Evolutionary conservation across 2,113 vertebrate species (phyloP).

Genomic region (Bucco capensis): DNA sequence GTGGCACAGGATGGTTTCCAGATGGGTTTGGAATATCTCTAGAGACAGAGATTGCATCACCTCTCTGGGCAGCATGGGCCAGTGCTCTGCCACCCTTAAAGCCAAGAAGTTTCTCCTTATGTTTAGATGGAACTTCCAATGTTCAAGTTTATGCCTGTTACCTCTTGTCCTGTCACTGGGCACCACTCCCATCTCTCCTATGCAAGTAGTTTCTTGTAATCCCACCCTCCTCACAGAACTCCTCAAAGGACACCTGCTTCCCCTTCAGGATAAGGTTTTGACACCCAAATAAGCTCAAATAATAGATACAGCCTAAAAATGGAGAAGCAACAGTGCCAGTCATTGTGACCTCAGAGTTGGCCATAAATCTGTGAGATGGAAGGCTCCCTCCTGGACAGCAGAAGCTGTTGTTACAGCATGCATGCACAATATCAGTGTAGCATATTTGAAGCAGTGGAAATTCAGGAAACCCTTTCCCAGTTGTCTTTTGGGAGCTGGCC

Average conservation of each 20-base stretch:
- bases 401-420: background rate
- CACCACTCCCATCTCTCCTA: background rate
- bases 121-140: no score
- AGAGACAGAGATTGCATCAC: no score
- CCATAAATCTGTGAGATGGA: background rate
- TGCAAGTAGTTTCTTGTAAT: background rate
- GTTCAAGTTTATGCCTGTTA: no score
- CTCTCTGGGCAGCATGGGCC: no score
- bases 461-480: background rate
- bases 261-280: background rate
- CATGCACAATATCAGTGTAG: rapidly evolving
- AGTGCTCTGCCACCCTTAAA: no score
- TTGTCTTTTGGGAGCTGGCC: background rate
- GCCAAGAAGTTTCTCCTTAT: no score
- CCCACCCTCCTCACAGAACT: background rate
- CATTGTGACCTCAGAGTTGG: background rate
- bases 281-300: background rate
- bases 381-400: background rate
- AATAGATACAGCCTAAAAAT: background rate
- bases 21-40: no score
- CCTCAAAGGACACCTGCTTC: background rate
- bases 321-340: background rate
- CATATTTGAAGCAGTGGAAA: background rate
- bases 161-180: no score
- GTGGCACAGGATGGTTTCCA: no score